Base-by-base conservation (phyloP, 2,113 vertebrate genomes). In the Sylvietta virens region DNA sequence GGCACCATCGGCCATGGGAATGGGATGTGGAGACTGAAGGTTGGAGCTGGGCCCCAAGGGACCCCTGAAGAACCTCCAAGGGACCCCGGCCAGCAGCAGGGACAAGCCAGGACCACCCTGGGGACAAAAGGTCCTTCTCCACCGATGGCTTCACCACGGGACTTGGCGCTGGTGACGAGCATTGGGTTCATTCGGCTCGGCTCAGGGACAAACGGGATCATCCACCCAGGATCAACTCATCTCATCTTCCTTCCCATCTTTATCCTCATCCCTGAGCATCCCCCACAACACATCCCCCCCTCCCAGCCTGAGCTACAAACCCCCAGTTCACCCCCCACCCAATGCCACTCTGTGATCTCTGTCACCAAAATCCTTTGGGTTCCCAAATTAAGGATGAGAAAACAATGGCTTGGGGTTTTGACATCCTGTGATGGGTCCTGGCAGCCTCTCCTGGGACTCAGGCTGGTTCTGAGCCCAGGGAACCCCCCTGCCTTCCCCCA, bases 401-500 rank as follows among this genome's bases (percentile, higher is more conserved):
- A 71, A 9, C 0, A 9, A 11, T 2, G 1, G 2, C 17, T 28
- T 14, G 18, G 35, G 44, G 33, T 22, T 35, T 10, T 0, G 0
- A 22, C 4, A 2, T 8, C 26, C 21, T 0, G 0, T 1, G 2
- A 3, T 1, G 9, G 7, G 2, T 8, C 35, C 2, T 10, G n/a
- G 50, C 27, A 33, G 16, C 20, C 39, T 13, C 48, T 58, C 18
- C 40, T 4, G 11, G 15, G 15, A 33, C 10, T 16, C 2, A 9
- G 23, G 37, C 26, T 14, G 33, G 14, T 21, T 54, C 33, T 3
- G 10, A 58, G 47, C n/a, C 6, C 30, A 2, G 2, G 14, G 31
- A 33, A 20, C 6, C 5, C 5, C 9, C 18, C 17, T 3, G 7
- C 16, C 40, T 4, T 4, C 47, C 44, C 48, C 5, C 56, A 22